Conservation (phyloP, 2,888 invertebrate species). For the Graphium colonna region DNA sequence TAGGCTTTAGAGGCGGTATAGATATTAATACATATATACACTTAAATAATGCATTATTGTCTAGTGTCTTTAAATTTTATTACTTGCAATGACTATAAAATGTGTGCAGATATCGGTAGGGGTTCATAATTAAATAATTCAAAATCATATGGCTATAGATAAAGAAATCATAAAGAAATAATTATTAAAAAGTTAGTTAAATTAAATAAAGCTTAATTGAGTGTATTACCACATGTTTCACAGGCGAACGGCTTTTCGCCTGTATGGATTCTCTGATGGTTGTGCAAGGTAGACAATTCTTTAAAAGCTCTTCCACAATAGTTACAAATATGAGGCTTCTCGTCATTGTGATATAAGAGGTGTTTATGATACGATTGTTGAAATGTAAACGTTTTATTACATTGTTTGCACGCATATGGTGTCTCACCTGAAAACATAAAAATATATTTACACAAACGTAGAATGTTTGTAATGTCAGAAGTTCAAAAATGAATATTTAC, state of each 20-base stretch:
- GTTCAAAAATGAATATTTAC: background rate
- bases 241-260: conserved; percentile 93
- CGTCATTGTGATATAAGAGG: conserved; percentile 91
- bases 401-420: conserved; percentile 90
- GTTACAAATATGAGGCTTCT: conserved; percentile 88
- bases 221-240: conserved; percentile 89
- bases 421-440: conserved; percentile 84
- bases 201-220: background rate
- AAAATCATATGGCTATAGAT: too few relatives aligned
- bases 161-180: too few relatives aligned
- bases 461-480: background rate
- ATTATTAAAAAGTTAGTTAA: too few relatives aligned
- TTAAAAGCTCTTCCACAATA: conserved; percentile 92
- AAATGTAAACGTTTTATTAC: conserved; percentile 92
- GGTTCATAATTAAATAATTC: too few relatives aligned
- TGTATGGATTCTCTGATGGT: conserved; percentile 91
- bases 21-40: too few relatives aligned
- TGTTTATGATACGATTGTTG: conserved; percentile 95
- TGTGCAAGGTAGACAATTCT: conserved; percentile 91
- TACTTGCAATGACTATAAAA: too few relatives aligned
- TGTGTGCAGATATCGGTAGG: too few relatives aligned
- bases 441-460: background rate
- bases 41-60: too few relatives aligned
- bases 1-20: too few relatives aligned
- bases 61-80: too few relatives aligned